phyloP scores from a whole-genome alignment of 2,888 invertebrate genomes.

The Eupeodes luniger region DNA sequence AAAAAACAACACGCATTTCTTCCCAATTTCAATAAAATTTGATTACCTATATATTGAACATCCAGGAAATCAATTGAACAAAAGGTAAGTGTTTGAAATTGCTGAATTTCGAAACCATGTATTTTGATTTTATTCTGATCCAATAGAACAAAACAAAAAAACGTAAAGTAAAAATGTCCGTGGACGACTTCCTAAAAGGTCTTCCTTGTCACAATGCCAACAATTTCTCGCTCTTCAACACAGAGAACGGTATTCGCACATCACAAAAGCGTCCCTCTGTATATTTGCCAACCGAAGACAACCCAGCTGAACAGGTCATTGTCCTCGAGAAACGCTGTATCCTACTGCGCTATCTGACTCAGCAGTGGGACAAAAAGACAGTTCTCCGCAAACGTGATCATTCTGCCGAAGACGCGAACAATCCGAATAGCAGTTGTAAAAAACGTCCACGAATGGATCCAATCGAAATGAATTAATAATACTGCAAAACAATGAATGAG shows the following conservation, averaged over 20 bases:
- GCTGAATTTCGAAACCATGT: background rate
- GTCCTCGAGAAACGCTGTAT: slow-evolving; percentile 98
- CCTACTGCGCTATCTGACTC: slow-evolving; percentile 95
- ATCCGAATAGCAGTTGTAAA: slow-evolving; percentile 80
- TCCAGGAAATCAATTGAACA: background rate
- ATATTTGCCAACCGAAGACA: slow-evolving; percentile 96
- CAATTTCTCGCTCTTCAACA: slow-evolving; percentile 96
- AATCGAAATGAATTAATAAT: slow-evolving; percentile 80
- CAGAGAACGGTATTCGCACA: slow-evolving; percentile 92
- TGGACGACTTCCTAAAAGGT: slow-evolving; percentile 95
- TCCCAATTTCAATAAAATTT: background rate
- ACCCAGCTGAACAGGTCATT: slow-evolving; percentile 97
- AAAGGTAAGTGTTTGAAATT: background rate
- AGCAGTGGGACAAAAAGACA: slow-evolving; percentile 96
- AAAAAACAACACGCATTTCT: background rate
- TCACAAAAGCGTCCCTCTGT: slow-evolving; percentile 94
- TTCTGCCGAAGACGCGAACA: slow-evolving; percentile 73
- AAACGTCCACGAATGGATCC: slow-evolving; percentile 82
- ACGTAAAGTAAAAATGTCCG: slow-evolving; percentile 85
- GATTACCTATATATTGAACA: background rate
- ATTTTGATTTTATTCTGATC: background rate
- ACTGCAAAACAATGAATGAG: slow-evolving; percentile 12
- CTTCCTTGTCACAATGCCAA: slow-evolving; percentile 95
- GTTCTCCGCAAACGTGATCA: slow-evolving; percentile 83
- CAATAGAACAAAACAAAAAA: slow-evolving; percentile 40